Percentiles rank a stretch among this genome's conserved stretches.
Conservation (phyloP, 2,888 invertebrate species). For the Anoplius nigerrimus region DNA sequence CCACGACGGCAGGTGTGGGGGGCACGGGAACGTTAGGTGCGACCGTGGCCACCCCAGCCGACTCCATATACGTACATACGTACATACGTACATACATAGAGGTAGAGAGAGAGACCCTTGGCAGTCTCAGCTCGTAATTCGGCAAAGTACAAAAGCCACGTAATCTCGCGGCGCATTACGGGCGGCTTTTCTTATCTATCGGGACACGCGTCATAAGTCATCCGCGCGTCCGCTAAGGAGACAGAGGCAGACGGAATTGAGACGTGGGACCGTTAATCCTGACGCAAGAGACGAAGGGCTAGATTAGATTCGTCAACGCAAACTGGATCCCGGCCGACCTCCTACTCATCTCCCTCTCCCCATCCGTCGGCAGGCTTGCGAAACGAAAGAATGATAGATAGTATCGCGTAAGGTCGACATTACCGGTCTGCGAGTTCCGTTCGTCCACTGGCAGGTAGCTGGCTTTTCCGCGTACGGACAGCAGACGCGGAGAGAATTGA, state of each 20-base stretch:
- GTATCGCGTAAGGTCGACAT: constrained; percentile 37
- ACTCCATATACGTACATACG: too few relatives aligned
- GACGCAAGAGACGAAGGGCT: constrained; percentile 20
- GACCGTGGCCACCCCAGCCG: too few relatives aligned
- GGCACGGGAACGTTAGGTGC: too few relatives aligned
- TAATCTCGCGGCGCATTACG: too few relatives aligned
- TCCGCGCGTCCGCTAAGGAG: constrained; percentile 6
- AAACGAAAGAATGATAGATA: constrained; percentile 49
- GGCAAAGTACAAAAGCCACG: too few relatives aligned
- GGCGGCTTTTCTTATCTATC: constrained; percentile 5
- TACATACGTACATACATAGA: too few relatives aligned
- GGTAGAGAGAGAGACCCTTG: too few relatives aligned
- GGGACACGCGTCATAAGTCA: constrained; percentile 19
- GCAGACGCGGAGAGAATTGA: constrained; percentile 43
- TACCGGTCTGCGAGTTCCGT: constrained; percentile 22
- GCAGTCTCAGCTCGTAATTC: too few relatives aligned
- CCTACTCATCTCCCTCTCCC: constrained; percentile 39
- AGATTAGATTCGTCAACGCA: constrained; percentile 39
- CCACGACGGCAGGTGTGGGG: too few relatives aligned
- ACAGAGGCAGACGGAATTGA: constrained; percentile 17
- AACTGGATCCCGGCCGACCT: constrained; percentile 22
- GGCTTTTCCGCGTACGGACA: constrained; percentile 21
- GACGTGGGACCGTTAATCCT: constrained; percentile 40
- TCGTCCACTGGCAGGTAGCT: constrained; percentile 40
- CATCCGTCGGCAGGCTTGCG: background rate